Conservation (phyloP, 2,797 vertebrate genomes). For the Corythornis leucogaster region DNA sequence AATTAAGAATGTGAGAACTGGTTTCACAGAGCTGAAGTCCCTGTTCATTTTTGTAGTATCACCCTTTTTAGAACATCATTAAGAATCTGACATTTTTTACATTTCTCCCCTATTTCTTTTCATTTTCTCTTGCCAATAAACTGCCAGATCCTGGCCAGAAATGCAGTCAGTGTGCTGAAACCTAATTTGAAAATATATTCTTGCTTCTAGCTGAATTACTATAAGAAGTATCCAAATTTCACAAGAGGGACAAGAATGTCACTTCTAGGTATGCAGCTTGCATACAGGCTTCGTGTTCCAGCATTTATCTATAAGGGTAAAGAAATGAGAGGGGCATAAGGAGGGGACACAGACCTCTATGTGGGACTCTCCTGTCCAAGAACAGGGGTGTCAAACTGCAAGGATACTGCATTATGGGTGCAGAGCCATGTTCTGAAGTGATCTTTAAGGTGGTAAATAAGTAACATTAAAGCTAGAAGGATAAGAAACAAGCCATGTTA, state of each 20-base stretch:
- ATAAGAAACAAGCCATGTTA: background rate
- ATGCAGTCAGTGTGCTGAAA: constrained; percentile 39
- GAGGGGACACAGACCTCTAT: background rate
- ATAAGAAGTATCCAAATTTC: constrained; percentile 20
- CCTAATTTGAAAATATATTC: constrained; percentile 45
- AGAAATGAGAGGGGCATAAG: background rate
- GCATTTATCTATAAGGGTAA: background rate
- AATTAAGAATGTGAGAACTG: background rate
- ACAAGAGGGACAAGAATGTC: background rate
- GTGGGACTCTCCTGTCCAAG: background rate
- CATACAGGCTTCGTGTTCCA: background rate
- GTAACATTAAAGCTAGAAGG: background rate
- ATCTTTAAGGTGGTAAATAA: background rate
- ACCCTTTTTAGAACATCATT: constrained; percentile 38
- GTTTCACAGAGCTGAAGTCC: constrained; percentile 7
- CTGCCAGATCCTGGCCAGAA: constrained; percentile 33
- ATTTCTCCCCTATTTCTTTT: background rate
- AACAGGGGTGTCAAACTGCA: background rate
- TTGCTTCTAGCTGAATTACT: constrained; percentile 52
- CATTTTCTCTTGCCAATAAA: constrained; percentile 46
- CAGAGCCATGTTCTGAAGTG: background rate
- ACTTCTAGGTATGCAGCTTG: background rate
- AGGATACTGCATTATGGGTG: background rate
- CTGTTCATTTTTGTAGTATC: constrained; percentile 17
- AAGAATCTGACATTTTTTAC: background rate